Conservation (phyloP, 2,113 vertebrate species). For the Peromyscus maniculatus region DNA sequence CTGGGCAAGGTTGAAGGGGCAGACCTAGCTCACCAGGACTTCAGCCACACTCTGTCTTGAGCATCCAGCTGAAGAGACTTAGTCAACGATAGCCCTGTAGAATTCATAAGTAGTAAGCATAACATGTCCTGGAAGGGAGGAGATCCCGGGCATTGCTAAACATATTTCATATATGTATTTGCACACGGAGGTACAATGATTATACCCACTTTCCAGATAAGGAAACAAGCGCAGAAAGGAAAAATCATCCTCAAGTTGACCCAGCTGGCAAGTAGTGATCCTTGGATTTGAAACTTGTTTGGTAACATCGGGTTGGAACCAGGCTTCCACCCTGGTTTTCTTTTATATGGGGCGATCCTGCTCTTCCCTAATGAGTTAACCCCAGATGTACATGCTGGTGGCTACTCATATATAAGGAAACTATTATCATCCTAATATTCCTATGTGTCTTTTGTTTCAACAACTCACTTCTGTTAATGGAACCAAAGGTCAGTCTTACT, state of each 20-base stretch:
- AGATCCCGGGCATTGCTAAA: not conserved
- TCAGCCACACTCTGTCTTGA: not conserved
- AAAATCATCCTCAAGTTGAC: not conserved
- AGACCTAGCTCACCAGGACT: not conserved
- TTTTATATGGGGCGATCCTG: not conserved
- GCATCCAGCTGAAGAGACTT: not conserved
- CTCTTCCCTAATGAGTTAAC: constrained; percentile 47
- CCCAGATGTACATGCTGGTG: not conserved
- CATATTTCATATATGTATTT: not conserved
- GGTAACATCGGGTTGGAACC: not conserved
- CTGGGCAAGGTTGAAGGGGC: not conserved
- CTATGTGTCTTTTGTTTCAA: not conserved
- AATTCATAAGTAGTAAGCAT: not conserved
- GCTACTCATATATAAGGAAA: constrained; percentile 17
- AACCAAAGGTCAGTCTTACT: constrained; percentile 28
- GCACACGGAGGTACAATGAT: not conserved
- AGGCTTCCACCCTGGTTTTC: constrained; percentile 43
- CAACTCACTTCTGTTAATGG: constrained; percentile 43
- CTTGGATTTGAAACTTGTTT: constrained; percentile 2
- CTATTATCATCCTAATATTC: not conserved
- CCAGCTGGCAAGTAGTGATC: not conserved
- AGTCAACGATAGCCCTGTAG: not conserved
- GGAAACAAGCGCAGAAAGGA: not conserved
- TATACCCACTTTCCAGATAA: constrained; percentile 6
- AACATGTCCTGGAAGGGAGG: not conserved